Conservation (phyloP, 2,797 vertebrate species). For the Betta splendens region DNA sequence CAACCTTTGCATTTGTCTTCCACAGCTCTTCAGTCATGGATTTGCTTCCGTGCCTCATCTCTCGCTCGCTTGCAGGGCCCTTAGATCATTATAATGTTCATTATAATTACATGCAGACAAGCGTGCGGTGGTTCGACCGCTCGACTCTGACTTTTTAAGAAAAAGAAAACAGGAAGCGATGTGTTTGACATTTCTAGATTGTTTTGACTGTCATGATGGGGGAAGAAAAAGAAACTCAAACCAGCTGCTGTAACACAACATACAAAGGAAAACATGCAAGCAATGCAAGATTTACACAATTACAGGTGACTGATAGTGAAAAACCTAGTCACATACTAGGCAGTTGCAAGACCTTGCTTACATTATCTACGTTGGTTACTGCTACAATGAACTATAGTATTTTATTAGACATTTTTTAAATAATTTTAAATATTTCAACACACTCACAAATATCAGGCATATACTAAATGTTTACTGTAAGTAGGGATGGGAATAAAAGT, state of each 20-base stretch:
- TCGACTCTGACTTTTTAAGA: background rate
- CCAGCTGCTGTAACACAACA: background rate
- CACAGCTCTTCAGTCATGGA: conserved; percentile 18
- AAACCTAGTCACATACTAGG: background rate
- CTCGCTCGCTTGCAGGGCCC: conserved; percentile 2
- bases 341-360: background rate
- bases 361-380: background rate
- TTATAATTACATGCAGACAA: background rate
- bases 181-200: background rate
- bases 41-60: conserved; percentile 6
- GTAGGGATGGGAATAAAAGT: too few species aligned
- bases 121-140: background rate
- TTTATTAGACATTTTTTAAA: too few species aligned
- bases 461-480: too few species aligned
- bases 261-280: background rate
- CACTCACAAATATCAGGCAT: too few species aligned
- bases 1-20: conserved; percentile 37
- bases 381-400: background rate
- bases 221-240: background rate
- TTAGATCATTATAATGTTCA: background rate
- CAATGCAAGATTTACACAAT: background rate
- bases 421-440: too few species aligned
- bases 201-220: background rate
- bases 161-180: background rate
- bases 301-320: background rate